Evolutionary conservation across 2,113 vertebrate species (phyloP).

Genomic region (Cromileptes altivelis): DNA sequence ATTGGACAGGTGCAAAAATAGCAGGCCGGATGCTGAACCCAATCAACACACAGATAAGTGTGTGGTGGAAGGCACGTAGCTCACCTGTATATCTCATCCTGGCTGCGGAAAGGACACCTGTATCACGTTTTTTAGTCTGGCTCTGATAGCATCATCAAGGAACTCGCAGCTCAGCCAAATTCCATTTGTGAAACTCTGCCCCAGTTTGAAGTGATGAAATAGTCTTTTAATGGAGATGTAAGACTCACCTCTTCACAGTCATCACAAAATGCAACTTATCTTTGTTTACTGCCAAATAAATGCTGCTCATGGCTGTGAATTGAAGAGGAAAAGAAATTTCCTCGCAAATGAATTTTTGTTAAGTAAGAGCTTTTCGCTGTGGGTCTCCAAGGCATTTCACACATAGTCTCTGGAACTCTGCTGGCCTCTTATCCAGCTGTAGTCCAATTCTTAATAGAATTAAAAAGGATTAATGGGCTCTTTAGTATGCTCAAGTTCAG

Average conservation of each 20-base stretch:
- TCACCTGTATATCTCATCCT: constrained; percentile 60
- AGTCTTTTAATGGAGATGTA: constrained; percentile 13
- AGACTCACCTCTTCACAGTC: constrained; percentile 3
- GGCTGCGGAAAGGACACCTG: constrained; percentile 33
- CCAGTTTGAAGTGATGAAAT: constrained; percentile 9
- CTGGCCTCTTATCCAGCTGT: constrained; percentile 66
- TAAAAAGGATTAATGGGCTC: constrained; percentile 77
- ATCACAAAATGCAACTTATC: not conserved
- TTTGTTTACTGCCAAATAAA: constrained; percentile 43
- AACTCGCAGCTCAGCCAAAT: constrained; percentile 33
- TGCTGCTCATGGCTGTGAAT: constrained; percentile 47
- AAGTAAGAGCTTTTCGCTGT: constrained; percentile 52
- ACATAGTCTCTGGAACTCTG: constrained; percentile 59
- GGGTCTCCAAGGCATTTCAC: constrained; percentile 52
- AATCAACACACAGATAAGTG: constrained; percentile 53
- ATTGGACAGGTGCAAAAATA: constrained; percentile 59
- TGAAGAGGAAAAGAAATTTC: constrained; percentile 42
- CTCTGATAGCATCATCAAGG: constrained; percentile 44
- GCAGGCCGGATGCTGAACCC: constrained; percentile 45
- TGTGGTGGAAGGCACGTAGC: constrained; percentile 58
- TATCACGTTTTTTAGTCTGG: constrained; percentile 30
- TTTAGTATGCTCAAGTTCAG: constrained; percentile 72
- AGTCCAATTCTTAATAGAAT: constrained; percentile 77
- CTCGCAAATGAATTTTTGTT: constrained; percentile 43
- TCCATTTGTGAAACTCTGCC: constrained; percentile 11